Evolutionary conservation across 2,797 vertebrate species (phyloP).

Genomic region (Gorsachius magnificus): DNA sequence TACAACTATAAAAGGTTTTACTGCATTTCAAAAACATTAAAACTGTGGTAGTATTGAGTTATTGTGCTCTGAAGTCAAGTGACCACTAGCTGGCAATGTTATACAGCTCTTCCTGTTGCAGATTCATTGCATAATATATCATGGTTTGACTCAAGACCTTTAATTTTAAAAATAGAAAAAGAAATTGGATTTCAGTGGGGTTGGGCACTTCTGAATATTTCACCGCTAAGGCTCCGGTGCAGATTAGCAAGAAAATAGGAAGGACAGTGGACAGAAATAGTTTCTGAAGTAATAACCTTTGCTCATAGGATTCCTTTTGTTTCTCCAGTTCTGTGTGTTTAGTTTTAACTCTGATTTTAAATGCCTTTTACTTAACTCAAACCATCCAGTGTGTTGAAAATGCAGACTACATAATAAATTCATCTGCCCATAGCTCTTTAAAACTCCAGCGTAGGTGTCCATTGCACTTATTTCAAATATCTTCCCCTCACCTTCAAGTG

Average conservation of each 20-base stretch:
- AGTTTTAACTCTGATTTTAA: slow-evolving; percentile 12
- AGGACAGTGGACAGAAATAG: not conserved
- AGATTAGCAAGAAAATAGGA: slow-evolving; percentile 31
- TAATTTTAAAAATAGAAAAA: slow-evolving; percentile 67
- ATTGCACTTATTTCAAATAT: not conserved
- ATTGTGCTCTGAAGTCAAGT: slow-evolving; percentile 42
- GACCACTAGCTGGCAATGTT: slow-evolving; percentile 73
- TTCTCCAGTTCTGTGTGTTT: not conserved
- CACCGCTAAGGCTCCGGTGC: not conserved
- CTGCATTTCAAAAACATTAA: slow-evolving; percentile 32
- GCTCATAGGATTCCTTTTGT: not conserved
- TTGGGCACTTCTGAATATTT: slow-evolving; percentile 46
- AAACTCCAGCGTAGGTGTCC: not conserved
- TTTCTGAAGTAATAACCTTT: slow-evolving; percentile 24
- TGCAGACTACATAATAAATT: not conserved
- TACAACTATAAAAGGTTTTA: not conserved
- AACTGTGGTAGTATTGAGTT: slow-evolving; percentile 31
- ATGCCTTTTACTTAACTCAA: not conserved
- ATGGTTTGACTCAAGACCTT: slow-evolving; percentile 55
- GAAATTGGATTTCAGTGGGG: slow-evolving; percentile 52
- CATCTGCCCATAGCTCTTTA: not conserved
- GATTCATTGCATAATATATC: slow-evolving; percentile 25
- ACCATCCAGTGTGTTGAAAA: not conserved
- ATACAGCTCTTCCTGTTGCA: slow-evolving; percentile 45
- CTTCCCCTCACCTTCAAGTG: not conserved